These are phyloP conservation scores for Drosophila mimetica DNA, from an alignment of 2,888 invertebrate species.

Conservation along the genomic window DNA sequence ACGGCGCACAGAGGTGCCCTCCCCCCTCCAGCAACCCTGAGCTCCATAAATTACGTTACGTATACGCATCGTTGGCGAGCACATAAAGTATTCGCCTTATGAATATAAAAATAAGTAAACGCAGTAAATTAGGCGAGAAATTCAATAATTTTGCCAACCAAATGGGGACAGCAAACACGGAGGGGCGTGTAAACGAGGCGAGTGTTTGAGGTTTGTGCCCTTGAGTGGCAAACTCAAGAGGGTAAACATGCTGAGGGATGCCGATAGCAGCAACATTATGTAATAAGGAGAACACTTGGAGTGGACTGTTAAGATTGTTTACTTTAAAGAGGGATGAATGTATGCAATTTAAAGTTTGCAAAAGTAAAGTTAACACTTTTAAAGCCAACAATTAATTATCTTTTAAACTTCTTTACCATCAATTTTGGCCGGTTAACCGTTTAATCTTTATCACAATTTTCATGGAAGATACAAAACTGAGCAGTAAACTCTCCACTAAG, in stretches of 20 bases:
- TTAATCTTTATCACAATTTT: conserved; percentile 24
- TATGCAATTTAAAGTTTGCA: background rate
- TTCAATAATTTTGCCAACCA: conserved; percentile 57
- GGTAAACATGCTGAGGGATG: conserved; percentile 28
- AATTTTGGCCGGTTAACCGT: background rate
- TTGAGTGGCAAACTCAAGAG: conserved; percentile 30
- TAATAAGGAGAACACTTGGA: conserved; percentile 20
- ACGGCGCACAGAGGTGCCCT: conserved; percentile 14
- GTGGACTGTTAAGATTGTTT: background rate
- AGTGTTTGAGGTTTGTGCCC: conserved; percentile 11
- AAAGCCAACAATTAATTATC: background rate
- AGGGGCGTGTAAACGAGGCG: conserved; percentile 20
- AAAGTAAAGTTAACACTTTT: too few relatives aligned
- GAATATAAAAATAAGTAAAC: conserved; percentile 52
- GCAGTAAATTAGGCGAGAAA: conserved; percentile 69
- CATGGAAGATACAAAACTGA: conserved; percentile 13
- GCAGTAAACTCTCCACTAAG: conserved; percentile 16
- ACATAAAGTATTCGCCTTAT: conserved; percentile 65
- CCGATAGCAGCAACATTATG: conserved; percentile 21
- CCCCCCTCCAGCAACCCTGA: background rate
- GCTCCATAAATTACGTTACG: conserved; percentile 69
- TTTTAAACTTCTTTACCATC: background rate
- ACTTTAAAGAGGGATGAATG: background rate
- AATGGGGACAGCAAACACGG: conserved; percentile 17
- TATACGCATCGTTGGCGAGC: conserved; percentile 69